phyloP scores from a whole-genome alignment of 2,888 invertebrate species.

The Calameuta pallipes region DNA sequence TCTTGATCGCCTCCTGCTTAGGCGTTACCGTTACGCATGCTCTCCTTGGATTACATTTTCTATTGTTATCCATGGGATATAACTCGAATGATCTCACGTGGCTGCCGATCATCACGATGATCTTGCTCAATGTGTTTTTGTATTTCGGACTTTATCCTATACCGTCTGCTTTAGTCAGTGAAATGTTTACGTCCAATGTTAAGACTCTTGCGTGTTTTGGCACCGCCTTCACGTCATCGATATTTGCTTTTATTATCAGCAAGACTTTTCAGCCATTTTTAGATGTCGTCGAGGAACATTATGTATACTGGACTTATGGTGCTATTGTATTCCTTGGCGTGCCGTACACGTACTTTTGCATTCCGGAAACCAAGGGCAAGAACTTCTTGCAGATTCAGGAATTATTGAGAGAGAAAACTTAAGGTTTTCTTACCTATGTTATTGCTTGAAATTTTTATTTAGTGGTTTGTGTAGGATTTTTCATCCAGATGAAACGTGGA shows the following conservation, averaged over 20 bases:
- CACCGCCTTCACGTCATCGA: slow-evolving; percentile 41
- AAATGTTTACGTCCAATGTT: slow-evolving; percentile 55
- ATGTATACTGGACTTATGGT: slow-evolving; percentile 55
- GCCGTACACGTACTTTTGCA: slow-evolving; percentile 42
- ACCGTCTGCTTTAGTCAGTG: slow-evolving; percentile 53
- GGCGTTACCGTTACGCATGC: slow-evolving; percentile 54
- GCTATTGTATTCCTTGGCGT: slow-evolving; percentile 37
- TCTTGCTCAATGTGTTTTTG: slow-evolving; percentile 42
- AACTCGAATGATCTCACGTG: slow-evolving; percentile 37
- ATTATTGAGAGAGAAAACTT: no score
- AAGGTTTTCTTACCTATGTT: no score
- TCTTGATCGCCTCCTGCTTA: slow-evolving; percentile 66
- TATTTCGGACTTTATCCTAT: slow-evolving; percentile 49
- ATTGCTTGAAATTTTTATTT: no score
- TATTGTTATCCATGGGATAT: slow-evolving; percentile 38
- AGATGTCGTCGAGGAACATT: slow-evolving; percentile 49
- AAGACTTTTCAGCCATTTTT: slow-evolving; percentile 53
- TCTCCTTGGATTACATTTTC: slow-evolving; percentile 52
- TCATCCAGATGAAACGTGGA: no score
- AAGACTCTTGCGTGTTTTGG: slow-evolving; percentile 53
- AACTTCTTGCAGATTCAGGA: slow-evolving; percentile 54
- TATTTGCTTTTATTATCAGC: slow-evolving; percentile 47
- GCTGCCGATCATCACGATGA: slow-evolving; percentile 43
- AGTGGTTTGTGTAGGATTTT: no score
- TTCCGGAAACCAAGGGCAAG: slow-evolving; percentile 57